Evolutionary conservation across 2,888 invertebrate species (phyloP).

Genomic region (Caenorhabditis sulstoni): DNA sequence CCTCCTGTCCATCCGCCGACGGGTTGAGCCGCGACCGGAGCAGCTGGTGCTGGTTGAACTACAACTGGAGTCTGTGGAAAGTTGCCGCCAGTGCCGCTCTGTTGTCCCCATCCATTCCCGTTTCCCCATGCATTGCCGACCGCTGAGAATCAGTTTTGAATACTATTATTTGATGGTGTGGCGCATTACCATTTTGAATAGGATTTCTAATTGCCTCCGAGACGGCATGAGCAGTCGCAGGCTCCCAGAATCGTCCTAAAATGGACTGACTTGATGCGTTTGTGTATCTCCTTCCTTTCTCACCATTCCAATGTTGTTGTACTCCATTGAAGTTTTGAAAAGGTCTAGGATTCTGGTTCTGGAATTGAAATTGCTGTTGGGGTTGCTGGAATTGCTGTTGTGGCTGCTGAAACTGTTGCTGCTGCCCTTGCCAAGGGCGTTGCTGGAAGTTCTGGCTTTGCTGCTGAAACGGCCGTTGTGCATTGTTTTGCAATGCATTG

Average conservation of each 20-base stretch:
- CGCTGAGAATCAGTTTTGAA: not conserved
- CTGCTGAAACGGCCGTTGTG: conserved; percentile 20
- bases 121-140: conserved; percentile 42
- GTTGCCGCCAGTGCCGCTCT: conserved; percentile 38
- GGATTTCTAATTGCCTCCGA: conserved; percentile 33
- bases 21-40: conserved; percentile 30
- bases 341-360: conserved; percentile 38
- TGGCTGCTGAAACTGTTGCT: conserved; percentile 40
- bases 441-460: conserved; percentile 23
- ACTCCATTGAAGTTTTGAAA: conserved; percentile 38
- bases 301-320: conserved; percentile 51
- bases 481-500: conserved; percentile 37
- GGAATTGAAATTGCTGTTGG: conserved; percentile 35
- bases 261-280: too few species aligned
- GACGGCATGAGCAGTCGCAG: conserved; percentile 15
- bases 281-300: not conserved
- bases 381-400: conserved; percentile 34
- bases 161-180: too few species aligned
- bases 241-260: conserved; percentile 52
- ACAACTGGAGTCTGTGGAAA: conserved; percentile 20
- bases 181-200: conserved; percentile 27
- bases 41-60: conserved; percentile 13
- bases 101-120: conserved; percentile 36
- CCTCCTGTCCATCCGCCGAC: conserved; percentile 42
- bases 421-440: conserved; percentile 32